Base-by-base conservation (phyloP, 2,888 invertebrate genomes). In the Habrosyne pyritoides region DNA sequence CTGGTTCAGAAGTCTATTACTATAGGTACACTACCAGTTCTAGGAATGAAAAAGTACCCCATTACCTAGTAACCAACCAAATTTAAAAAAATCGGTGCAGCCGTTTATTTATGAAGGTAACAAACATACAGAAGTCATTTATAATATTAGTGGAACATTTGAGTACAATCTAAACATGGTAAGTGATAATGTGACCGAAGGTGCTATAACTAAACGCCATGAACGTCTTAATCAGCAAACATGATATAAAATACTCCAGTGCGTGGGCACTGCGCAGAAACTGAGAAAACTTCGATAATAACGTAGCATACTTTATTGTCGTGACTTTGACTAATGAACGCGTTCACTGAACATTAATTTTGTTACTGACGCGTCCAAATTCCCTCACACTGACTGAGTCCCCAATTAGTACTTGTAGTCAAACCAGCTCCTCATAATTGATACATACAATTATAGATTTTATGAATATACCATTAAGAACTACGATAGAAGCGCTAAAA, bases 241-340 rank as follows among this genome's bases (percentile, higher is more conserved):
- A 28, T 28, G 8, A 36, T 12, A 14, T 36, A 14, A 14, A 5
- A n/a, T 14, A 33, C 33, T 33, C 12, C 10, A 1, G 12, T 4
- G 33, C 10, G 14, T 18, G 14, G 42, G 42, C 8, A 8, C n/a
- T n/a, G 18, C 10, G 47, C 46, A 47, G 53, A 28, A 28, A 53
- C 14, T 42, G 36, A 36, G 47, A 47, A 53, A 53, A 53, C 53
- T 53, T 53, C 28, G 46, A 53, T 53, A 47, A 53, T 47, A 53
- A 47, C 53, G 21, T 53, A 47, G 47, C 21, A 12, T 28, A 57
- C 49, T 61, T 53, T 54, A 59, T 53, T 66, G 62, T 51, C 50
- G 52, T 56, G 66, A 66, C 66, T 58, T 60, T 69, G 66, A 69
- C 54, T 69, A 66, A 69, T 69, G 69, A 66, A 59, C 55, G 56